Base-by-base conservation (phyloP, 1,140 invertebrate genomes). In the Drosophila pruinosa region DNA sequence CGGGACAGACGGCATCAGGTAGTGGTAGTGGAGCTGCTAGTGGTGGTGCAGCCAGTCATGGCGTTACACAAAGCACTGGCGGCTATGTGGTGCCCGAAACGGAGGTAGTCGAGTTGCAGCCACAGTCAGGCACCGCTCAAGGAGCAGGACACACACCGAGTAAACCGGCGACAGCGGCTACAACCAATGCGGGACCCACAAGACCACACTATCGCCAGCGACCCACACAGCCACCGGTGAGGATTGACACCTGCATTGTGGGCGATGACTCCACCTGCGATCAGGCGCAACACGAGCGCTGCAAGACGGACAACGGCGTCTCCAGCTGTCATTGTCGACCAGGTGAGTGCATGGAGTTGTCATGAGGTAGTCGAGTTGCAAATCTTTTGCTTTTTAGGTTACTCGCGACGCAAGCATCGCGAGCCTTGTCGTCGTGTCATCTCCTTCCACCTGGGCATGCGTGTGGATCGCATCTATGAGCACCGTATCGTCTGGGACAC, bases 231-330 rank as follows among this genome's bases (percentile, higher is more conserved):
- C 94, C 94, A 14, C 94, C 94, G 0, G 94, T 95, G 0, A 89
- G 97, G 76, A 98, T 98, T 58, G 97, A 98, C 90, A 98, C 97
- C 6, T 98, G 97, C 79, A 98, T 98, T 19, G 97, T 98, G 1
- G 97, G 97, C 1, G 97, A 98, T 74, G 96, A 97, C 74, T 95
- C 95, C n/a, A 98, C 97, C 0, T 98, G 97, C 78, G 97, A 98
- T 81, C 93, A 94, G 43, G 95, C 95, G 17, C 95, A 97, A 90
- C 96, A 97, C 82, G 97, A 98, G 86, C 94, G 94, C 43, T 98
- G 97, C 90, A 94, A 95, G 63, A 98, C 97, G 0, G 96, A 98
- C 92, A 94, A 94, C 65, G 97, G 97, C 3, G 97, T 98, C n/a
- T 97, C 96, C 6, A 96, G 96, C 53, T 98, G 97, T 88, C 95